Conservation (phyloP, 2,113 vertebrate species). For the Lasiurus cinereus region DNA sequence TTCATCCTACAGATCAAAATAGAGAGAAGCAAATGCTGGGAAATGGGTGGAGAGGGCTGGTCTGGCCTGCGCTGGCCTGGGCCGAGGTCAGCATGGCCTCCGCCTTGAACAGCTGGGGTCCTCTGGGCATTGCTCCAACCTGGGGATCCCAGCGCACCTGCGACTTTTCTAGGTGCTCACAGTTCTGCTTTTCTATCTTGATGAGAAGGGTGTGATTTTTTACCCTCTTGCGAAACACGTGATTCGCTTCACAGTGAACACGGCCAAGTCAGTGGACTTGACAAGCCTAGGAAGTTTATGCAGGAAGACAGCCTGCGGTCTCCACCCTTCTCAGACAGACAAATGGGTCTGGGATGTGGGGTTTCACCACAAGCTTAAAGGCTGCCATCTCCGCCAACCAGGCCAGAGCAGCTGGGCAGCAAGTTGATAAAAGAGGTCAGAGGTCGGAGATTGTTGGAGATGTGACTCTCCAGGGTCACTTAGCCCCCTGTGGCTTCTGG, state of each 20-base stretch:
- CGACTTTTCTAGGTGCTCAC: background rate
- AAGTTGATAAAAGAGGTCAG: background rate
- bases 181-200: background rate
- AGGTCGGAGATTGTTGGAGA: background rate
- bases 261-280: background rate
- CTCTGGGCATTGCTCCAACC: background rate
- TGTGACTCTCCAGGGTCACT: background rate
- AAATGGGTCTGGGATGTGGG: background rate
- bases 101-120: background rate
- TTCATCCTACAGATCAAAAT: constrained; percentile 13
- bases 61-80: background rate
- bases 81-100: accelerated
- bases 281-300: background rate
- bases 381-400: background rate
- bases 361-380: background rate
- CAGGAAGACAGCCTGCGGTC: background rate
- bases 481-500: background rate
- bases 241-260: background rate
- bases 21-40: background rate
- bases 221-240: background rate
- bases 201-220: background rate
- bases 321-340: background rate
- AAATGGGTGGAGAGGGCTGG: background rate
- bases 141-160: background rate
- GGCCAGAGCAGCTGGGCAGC: too few species aligned